Conservation (phyloP, 92 coral and sea anemone species). For the Epizoanthus stellaris region DNA sequence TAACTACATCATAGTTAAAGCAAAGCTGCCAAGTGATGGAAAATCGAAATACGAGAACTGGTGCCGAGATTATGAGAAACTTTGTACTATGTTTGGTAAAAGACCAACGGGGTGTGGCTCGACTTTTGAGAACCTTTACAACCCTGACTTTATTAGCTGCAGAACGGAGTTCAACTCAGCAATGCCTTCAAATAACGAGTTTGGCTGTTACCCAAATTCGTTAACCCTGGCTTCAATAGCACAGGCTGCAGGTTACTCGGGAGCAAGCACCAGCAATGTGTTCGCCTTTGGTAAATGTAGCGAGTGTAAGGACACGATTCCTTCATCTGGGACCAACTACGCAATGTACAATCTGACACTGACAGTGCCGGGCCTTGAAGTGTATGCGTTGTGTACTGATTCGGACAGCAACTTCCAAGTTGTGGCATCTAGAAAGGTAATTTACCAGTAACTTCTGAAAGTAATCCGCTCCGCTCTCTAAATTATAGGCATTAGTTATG, state of each 20-base stretch:
- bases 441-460: not conserved
- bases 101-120: slow-evolving; percentile 55
- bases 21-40: slow-evolving; percentile 16
- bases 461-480: too few species aligned
- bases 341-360: slow-evolving; percentile 39
- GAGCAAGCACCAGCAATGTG: slow-evolving; percentile 29
- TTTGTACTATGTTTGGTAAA: slow-evolving; percentile 53
- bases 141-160: slow-evolving; percentile 12
- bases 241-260: slow-evolving; percentile 46
- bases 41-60: slow-evolving; percentile 50
- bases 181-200: slow-evolving; percentile 23
- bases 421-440: slow-evolving; percentile 42
- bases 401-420: slow-evolving; percentile 57
- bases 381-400: slow-evolving; percentile 56
- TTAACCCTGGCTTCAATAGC: slow-evolving; percentile 33
- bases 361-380: slow-evolving; percentile 30
- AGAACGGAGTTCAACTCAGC: slow-evolving; percentile 39
- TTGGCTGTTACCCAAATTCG: slow-evolving; percentile 11
- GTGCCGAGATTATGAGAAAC: slow-evolving; percentile 68
- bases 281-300: slow-evolving; percentile 51
- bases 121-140: not conserved
- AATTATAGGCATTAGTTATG: too few species aligned
- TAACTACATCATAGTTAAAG: slow-evolving; percentile 14
- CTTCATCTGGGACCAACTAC: slow-evolving; percentile 33
- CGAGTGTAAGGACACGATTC: slow-evolving; percentile 41